phyloP scores from a whole-genome alignment of 1,140 invertebrate species.

The Bombyx mandarina region DNA sequence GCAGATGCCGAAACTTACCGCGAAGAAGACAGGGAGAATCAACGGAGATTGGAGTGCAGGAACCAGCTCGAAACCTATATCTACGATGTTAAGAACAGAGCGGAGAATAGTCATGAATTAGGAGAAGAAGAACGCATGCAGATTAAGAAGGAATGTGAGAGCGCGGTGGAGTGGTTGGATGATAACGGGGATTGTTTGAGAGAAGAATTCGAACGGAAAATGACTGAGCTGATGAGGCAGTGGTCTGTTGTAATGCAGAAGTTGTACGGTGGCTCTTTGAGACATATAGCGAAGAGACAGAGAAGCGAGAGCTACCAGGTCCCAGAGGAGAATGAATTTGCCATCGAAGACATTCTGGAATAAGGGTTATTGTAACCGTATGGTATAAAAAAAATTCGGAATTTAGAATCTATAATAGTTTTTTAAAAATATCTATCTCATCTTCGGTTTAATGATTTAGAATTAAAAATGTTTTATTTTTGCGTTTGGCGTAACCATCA shows the following conservation, averaged over 20 bases:
- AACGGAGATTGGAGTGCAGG: conserved; percentile 73
- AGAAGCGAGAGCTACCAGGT: conserved; percentile 16
- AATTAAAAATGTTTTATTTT: no score
- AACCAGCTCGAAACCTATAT: conserved; percentile 81
- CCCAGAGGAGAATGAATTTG: no score
- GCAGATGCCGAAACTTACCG: conserved; percentile 73
- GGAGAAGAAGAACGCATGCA: conserved; percentile 47
- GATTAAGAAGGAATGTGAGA: conserved; percentile 68
- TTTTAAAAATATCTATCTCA: no score
- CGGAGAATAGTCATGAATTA: conserved; percentile 54
- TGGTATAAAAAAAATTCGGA: no score
- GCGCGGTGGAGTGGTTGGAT: conserved; percentile 76
- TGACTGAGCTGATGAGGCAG: conserved; percentile 69
- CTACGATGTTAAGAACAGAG: conserved; percentile 77
- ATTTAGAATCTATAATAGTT: no score
- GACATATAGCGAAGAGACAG: conserved; percentile 28
- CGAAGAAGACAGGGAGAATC: conserved; percentile 69
- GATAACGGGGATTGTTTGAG: conserved; percentile 73
- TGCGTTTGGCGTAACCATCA: no score
- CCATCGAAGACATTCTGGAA: no score
- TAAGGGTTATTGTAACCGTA: no score
- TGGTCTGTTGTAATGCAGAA: conserved; percentile 70
- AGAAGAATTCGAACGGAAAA: conserved; percentile 73
- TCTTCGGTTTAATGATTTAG: no score
- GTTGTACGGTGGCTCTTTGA: conserved; percentile 25